Evolutionary conservation across 2,797 vertebrate species (phyloP).

Genomic region (Alfaro cultratus): DNA sequence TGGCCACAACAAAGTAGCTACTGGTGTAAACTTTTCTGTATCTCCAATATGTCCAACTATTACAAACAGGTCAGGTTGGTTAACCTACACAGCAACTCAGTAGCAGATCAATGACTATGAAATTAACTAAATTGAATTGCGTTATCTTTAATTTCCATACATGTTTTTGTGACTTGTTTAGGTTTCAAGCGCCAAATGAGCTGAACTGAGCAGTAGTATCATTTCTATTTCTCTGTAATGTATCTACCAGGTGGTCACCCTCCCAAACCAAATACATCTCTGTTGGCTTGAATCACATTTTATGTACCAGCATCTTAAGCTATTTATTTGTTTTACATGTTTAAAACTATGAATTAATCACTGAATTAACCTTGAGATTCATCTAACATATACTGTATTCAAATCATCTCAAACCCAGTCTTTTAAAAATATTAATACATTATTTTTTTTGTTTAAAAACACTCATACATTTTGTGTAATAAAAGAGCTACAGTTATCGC

Average conservation of each 20-base stretch:
- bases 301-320: not conserved
- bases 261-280: not conserved
- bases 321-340: not conserved
- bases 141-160: no score
- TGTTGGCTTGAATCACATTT: not conserved
- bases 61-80: not conserved
- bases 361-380: not conserved
- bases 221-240: no score
- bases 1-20: not conserved
- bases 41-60: not conserved
- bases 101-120: no score
- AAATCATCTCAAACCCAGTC: not conserved
- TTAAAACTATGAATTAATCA: not conserved
- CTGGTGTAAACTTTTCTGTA: not conserved
- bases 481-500: not conserved
- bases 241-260: conserved; percentile 12
- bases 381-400: not conserved
- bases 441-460: not conserved
- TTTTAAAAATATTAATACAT: not conserved
- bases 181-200: no score
- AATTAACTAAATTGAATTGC: no score
- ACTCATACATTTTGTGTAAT: not conserved
- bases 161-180: no score
- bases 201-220: no score
- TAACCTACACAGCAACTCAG: no score